Evolutionary conservation across 2,888 invertebrate species (phyloP).

Genomic region (Lycia hirtaria): DNA sequence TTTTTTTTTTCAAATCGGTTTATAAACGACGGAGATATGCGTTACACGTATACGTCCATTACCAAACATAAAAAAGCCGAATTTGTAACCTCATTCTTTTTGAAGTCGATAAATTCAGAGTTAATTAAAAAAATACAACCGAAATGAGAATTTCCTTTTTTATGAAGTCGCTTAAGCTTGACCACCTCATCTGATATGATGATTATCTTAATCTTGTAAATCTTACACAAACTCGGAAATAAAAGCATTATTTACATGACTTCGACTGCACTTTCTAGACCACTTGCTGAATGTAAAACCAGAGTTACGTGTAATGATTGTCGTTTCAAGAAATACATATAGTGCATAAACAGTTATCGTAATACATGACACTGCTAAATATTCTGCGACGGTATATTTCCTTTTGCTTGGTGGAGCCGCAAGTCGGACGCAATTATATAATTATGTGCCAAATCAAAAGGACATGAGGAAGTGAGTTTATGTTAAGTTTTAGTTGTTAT

Average conservation of each 20-base stretch:
- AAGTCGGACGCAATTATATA: constrained; percentile 20
- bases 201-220: no score
- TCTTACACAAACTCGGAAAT: neutral
- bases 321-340: constrained; percentile 35
- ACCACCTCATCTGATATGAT: no score
- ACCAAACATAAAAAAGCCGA: no score
- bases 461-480: constrained; percentile 21
- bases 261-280: constrained; percentile 63
- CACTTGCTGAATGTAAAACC: constrained; percentile 66
- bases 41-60: no score
- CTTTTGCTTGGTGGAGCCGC: constrained; percentile 8
- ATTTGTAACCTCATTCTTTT: no score
- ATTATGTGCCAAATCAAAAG: constrained; percentile 22
- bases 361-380: constrained; percentile 11
- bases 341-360: constrained; percentile 30
- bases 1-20: no score
- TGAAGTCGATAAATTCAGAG: no score
- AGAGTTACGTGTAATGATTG: constrained; percentile 57
- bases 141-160: no score
- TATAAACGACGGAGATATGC: no score
- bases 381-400: constrained; percentile 8
- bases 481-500: no score
- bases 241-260: constrained; percentile 30
- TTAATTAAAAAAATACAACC: no score
- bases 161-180: no score